Conservation (phyloP, 1,140 invertebrate genomes). For the Nasonia longicornis region DNA sequence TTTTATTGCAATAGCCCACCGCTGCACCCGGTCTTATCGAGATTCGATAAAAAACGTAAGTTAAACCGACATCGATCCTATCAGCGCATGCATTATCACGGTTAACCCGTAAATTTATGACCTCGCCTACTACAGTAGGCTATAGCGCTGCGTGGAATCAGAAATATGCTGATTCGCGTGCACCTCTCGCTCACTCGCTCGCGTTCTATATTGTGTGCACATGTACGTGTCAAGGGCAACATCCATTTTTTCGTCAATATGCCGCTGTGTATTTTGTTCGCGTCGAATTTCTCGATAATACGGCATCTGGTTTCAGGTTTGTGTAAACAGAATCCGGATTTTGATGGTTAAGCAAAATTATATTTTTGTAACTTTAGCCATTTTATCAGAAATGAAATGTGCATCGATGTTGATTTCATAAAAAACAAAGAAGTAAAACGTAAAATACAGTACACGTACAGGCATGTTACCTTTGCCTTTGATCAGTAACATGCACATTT, state of each 20-base stretch:
- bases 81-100: constrained; percentile 42
- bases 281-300: too few relatives aligned
- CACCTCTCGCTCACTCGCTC: neutral
- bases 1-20: constrained; percentile 41
- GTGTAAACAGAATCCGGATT: too few relatives aligned
- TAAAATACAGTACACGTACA: too few relatives aligned
- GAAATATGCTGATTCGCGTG: constrained; percentile 38
- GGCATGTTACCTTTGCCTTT: neutral
- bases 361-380: too few relatives aligned
- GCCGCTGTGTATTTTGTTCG: neutral
- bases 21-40: constrained; percentile 34
- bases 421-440: too few relatives aligned
- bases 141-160: neutral
- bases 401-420: too few relatives aligned
- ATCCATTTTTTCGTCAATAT: constrained; percentile 2
- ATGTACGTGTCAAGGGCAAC: neutral
- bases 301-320: too few relatives aligned
- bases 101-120: constrained; percentile 41
- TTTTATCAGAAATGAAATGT: too few relatives aligned
- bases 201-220: neutral
- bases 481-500: neutral
- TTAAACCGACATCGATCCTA: constrained; percentile 42
- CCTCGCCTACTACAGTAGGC: neutral
- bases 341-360: too few relatives aligned
- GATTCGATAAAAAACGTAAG: constrained; percentile 46